Percentiles rank a stretch among this genome's conserved stretches.
Evolutionary conservation across 2,888 invertebrate species (phyloP).

Genomic region (Sinelater perroti): DNA sequence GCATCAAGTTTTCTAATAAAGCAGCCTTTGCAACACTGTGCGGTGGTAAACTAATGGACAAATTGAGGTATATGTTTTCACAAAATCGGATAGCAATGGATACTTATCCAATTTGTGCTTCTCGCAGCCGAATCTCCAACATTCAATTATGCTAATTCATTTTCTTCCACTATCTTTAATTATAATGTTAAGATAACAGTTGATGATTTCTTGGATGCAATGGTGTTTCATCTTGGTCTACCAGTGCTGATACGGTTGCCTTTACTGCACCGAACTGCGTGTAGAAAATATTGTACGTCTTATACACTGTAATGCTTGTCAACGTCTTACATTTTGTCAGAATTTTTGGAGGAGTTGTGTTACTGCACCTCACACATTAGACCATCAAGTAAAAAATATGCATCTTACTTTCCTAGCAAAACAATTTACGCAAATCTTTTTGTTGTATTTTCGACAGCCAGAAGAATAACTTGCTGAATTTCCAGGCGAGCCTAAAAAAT

Average conservation of each 20-base stretch:
- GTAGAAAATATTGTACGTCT: conserved; percentile 96
- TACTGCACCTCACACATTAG: conserved; percentile 88
- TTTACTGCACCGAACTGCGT: conserved; percentile 90
- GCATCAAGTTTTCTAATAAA: conserved; percentile 87
- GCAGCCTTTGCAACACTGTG: conserved; percentile 96
- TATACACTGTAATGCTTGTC: conserved; percentile 93
- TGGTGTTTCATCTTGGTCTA: conserved; percentile 96
- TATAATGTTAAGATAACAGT: conserved; percentile 91
- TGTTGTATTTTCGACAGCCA: conserved; percentile 95
- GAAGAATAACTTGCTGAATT: conserved; percentile 83
- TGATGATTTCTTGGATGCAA: conserved; percentile 94
- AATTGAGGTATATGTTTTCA: conserved; percentile 88
- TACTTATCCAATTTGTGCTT: conserved; percentile 87
- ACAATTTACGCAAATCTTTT: conserved; percentile 95
- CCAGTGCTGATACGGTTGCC: conserved; percentile 97
- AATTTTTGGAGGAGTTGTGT: conserved; percentile 98
- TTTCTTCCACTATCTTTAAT: conserved; percentile 88
- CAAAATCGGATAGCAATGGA: conserved; percentile 85
- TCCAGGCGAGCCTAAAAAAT: conserved; percentile 93
- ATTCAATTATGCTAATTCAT: conserved; percentile 89
- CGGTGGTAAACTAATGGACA: conserved; percentile 97
- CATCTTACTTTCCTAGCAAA: conserved; percentile 95
- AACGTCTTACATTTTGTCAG: conserved; percentile 96
- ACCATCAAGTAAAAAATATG: conserved; percentile 98
- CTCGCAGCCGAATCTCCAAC: conserved; percentile 97